Percentiles rank a stretch among this genome's conserved stretches.
Conservation (phyloP, 2,113 vertebrate genomes). For the Rhombomys opimus region DNA sequence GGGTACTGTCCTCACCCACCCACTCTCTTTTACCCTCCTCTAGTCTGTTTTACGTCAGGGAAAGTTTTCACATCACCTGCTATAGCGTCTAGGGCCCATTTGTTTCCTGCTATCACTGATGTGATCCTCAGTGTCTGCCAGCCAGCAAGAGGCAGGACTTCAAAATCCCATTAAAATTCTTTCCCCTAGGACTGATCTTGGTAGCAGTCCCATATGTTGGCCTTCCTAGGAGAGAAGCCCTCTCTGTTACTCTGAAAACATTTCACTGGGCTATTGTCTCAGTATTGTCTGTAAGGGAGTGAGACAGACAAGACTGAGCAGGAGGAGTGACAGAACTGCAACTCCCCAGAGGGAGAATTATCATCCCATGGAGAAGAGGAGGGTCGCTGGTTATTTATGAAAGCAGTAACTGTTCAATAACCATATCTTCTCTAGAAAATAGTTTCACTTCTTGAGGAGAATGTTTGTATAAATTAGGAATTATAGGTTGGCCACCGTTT, state of each 20-base stretch:
- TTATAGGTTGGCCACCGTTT: background rate
- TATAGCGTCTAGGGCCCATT: background rate
- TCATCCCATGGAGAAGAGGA: no score
- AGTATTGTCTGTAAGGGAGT: background rate
- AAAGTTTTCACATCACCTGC: background rate
- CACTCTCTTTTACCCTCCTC: background rate
- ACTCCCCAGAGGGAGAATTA: background rate
- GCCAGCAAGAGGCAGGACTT: background rate
- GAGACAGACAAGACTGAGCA: background rate
- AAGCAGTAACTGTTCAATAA: background rate
- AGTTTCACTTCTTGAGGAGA: background rate
- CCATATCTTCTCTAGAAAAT: background rate
- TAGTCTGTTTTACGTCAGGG: fast-evolving
- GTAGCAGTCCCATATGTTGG: background rate
- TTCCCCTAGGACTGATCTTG: background rate
- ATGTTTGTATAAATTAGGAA: background rate
- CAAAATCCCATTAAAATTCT: background rate
- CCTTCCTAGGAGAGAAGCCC: background rate
- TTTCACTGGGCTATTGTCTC: background rate
- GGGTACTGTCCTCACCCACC: fast-evolving
- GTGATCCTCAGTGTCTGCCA: background rate
- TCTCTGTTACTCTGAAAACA: background rate
- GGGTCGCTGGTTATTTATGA: background rate
- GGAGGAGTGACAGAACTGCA: background rate
- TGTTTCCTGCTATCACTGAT: background rate